Conservation (phyloP, 92 coral and sea anemone genomes). For the Porites evermanni region DNA sequence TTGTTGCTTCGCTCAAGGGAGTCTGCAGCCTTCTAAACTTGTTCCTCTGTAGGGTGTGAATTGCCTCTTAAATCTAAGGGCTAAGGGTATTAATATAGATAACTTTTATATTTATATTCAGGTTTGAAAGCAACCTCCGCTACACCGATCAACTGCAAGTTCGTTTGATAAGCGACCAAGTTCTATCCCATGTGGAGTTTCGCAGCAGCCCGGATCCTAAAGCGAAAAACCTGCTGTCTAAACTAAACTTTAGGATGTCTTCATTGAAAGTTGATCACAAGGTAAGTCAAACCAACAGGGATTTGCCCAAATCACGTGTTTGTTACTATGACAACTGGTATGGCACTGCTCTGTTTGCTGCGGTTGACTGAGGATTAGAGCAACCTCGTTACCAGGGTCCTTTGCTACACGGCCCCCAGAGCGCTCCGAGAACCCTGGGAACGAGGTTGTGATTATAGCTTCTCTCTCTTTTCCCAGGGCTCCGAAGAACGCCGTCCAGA, state of each 20-base stretch:
- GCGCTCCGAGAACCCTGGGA: too few relatives aligned
- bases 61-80: not conserved
- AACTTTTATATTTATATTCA: not conserved
- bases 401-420: too few relatives aligned
- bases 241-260: not conserved
- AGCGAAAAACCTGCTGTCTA: not conserved
- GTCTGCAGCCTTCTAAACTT: not conserved
- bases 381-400: too few relatives aligned
- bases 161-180: slow-evolving; percentile 2
- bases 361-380: too few relatives aligned
- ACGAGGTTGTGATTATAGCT: too few relatives aligned
- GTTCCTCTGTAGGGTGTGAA: not conserved
- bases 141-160: not conserved
- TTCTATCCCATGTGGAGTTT: not conserved
- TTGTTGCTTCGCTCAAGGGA: not conserved
- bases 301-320: not conserved
- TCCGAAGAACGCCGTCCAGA: too few relatives aligned
- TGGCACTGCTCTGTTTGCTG: too few relatives aligned
- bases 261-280: not conserved
- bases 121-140: not conserved
- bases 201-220: not conserved
- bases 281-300: not conserved
- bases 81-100: too few relatives aligned
- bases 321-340: too few relatives aligned
- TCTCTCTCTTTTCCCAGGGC: too few relatives aligned